A percentile compares a stretch with the other conserved stretches of the same genome.
Conservation (phyloP, 2,888 invertebrate species). For the Stramonita haemastoma region DNA sequence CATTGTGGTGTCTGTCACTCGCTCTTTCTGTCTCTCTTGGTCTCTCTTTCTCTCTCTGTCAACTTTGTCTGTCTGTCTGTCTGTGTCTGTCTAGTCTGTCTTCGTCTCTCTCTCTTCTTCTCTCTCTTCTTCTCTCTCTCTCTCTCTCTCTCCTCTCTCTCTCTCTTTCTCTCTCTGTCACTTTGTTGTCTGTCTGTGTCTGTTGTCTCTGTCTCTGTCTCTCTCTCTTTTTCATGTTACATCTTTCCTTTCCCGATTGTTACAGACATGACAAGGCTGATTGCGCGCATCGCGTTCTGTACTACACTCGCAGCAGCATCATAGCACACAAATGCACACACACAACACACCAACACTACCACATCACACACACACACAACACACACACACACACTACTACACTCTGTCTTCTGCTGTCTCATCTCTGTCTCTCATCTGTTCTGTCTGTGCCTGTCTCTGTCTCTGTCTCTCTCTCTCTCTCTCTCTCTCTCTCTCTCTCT, state of each 20-base stretch:
- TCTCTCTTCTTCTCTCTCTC: no score
- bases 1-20: not conserved
- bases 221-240: no score
- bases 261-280: not conserved
- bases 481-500: no score
- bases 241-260: not conserved
- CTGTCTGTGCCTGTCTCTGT: no score
- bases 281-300: not conserved
- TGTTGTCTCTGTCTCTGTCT: not conserved
- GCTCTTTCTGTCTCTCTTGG: not conserved
- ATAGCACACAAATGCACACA: not conserved
- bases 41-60: not conserved
- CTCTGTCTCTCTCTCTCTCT: no score
- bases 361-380: not conserved
- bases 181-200: not conserved
- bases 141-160: conserved; percentile 1
- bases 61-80: not conserved
- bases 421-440: no score
- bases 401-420: no score
- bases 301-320: not conserved
- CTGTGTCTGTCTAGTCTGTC: no score
- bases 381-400: no score
- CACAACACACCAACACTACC: not conserved
- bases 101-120: no score
- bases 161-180: not conserved